Conservation (phyloP, 2,888 invertebrate species). For the Drosophila ustulata region DNA sequence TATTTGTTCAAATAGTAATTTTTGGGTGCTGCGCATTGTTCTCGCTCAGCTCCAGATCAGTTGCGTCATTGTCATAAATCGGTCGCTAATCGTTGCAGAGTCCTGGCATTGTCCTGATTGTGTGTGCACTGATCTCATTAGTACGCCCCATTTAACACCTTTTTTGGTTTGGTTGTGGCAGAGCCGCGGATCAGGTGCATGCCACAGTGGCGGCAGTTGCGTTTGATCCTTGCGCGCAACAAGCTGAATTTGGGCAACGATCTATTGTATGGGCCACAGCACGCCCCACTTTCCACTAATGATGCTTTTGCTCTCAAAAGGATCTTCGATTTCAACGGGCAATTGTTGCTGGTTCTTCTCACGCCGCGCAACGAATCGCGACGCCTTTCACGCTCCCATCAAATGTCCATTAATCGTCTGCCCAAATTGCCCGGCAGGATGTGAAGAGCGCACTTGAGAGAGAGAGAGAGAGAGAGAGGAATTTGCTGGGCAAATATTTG, state of each 20-base stretch:
- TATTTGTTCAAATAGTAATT: too few relatives aligned
- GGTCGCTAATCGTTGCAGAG: constrained; percentile 48
- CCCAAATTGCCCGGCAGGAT: constrained; percentile 38
- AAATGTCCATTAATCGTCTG: constrained; percentile 71
- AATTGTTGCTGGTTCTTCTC: constrained; percentile 33
- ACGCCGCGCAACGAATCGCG: constrained; percentile 33
- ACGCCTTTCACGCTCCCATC: constrained; percentile 66
- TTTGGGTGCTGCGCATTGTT: constrained; percentile 27
- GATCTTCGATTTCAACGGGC: constrained; percentile 1
- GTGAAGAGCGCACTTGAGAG: constrained; percentile 10
- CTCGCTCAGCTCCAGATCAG: background rate
- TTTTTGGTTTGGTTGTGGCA: constrained; percentile 48
- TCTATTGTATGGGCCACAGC: constrained; percentile 40
- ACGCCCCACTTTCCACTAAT: constrained; percentile 51
- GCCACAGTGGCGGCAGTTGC: constrained; percentile 23
- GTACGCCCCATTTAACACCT: constrained; percentile 84
- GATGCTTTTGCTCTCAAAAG: constrained; percentile 32
- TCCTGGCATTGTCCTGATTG: constrained; percentile 38
- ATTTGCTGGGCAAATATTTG: constrained; percentile 68
- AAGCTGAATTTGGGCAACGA: constrained; percentile 24
- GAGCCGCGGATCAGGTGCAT: constrained; percentile 46
- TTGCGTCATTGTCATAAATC: constrained; percentile 53
- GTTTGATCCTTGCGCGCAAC: constrained; percentile 41
- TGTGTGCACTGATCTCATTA: constrained; percentile 80
- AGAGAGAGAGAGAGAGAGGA: background rate